These are phyloP conservation scores for Cephus spinipes DNA, from an alignment of 2,888 invertebrate genomes.

Conservation along the genomic window DNA sequence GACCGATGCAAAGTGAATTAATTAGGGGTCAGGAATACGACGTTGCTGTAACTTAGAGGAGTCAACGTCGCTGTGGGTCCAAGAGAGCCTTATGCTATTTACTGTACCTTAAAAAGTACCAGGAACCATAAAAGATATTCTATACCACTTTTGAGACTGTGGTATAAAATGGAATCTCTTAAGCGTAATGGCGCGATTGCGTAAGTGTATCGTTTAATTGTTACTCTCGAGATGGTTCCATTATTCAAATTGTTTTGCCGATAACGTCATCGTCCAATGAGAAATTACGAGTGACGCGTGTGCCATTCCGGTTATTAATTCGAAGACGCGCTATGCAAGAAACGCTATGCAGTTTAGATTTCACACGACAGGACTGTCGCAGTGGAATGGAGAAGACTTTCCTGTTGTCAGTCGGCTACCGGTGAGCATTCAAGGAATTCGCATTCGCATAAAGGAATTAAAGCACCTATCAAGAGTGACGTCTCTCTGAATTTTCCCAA, in stretches of 20 bases:
- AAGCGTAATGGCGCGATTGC: conserved; percentile 22
- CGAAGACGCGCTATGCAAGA: background rate
- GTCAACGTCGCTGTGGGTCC: background rate
- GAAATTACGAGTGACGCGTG: background rate
- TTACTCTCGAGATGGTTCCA: conserved; percentile 30
- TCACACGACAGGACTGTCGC: background rate
- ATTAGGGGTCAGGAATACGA: conserved; percentile 49
- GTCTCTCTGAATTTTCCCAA: background rate
- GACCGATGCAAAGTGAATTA: conserved; percentile 57
- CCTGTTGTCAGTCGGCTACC: background rate
- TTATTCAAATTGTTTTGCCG: conserved; percentile 39
- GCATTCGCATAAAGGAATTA: background rate
- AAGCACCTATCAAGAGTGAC: background rate
- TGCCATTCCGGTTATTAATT: background rate
- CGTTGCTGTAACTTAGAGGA: background rate
- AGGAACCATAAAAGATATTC: background rate
- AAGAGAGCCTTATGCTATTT: background rate
- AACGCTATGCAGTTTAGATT: background rate
- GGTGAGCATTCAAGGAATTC: background rate
- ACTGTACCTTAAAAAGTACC: background rate
- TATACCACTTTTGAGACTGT: background rate
- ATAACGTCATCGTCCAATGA: conserved; percentile 39
- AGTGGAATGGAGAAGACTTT: background rate
- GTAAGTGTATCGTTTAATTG: conserved; percentile 40
- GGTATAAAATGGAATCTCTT: background rate